Evolutionary conservation across 1,140 invertebrate species (phyloP), one percentile per base, ranked within the genome.

Genomic region (Drosophila tsacasi): DNA sequence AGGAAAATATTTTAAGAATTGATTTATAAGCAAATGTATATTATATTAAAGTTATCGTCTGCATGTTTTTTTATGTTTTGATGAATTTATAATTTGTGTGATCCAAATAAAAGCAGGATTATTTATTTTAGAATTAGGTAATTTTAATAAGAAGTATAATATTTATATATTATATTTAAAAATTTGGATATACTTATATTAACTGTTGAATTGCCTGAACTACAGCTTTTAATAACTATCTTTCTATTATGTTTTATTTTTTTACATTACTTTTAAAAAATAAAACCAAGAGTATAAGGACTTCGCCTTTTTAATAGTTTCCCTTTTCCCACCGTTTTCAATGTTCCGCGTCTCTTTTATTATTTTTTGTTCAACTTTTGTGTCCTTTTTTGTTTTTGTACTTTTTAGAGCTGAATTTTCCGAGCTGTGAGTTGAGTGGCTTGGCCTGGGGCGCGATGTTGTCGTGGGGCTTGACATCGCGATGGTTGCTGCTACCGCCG

Each of bases 381-480:
- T 49, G 49, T 50, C 17, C 49, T 30, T 47, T 40, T 75, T 52
- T 57, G 21, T 10, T 23, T 52, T 35, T 42, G 19, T 19, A n/a
- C 46, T 39, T 47, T 46, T 47, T 32, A 17, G 27, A 37, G 27
- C 40, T 15, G 39, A 37, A 23, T 39, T 17, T 17, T 39, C 54
- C 23, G 15, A 23, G 35, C 54, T 37, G 54, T 3, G 54, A 39
- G 39, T 67, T 79, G 69, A 80, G 61, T 80, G 67, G 66, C 77
- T 76, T 58, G 61, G 46, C 83, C 76, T 25, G 71, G 76, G 83
- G 83, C 83, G 54, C 74, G 63, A 82, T 83, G 83, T 71, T 83
- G 83, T 87, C 83, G 83, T 65, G 76, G 63, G 83, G 73, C 49
- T 64, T 87, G 79, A 86, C 83, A 87, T 83, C 69, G 62, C 79